Evolutionary conservation across 2,797 vertebrate genomes (phyloP), one percentile per base, ranked within the genome.

Genomic region (Molossus molossus): DNA sequence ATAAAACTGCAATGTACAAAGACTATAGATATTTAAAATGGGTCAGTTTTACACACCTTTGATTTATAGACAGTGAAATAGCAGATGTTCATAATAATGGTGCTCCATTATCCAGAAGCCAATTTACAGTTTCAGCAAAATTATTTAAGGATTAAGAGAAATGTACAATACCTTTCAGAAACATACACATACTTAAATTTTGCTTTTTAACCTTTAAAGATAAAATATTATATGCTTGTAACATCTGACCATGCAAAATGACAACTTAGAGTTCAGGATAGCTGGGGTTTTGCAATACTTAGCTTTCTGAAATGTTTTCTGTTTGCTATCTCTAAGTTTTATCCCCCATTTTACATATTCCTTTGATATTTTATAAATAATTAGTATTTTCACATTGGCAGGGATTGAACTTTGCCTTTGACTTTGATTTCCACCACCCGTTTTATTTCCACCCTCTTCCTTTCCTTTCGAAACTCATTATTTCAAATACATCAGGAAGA

Each of bases 391-490:
- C 21, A 65, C 15, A 65, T 70, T 65, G 50, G 3, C 13, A 87
- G 64, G 45, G 72, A 93, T 95, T 73, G 95, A 94, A 29, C 58
- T 62, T 57, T 69, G 33, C 33, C 45, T 87, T 76, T 93, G 73
- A 14, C 79, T 90, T 86, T 94, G 25, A 55, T 45, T 89, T 75
- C 57, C 14, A 45, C 7, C 4, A 75, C 55, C 3, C 7, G 29
- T 62, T 79, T 94, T 72, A 94, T 94, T 92, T 90, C 33, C 80
- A 58, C 5, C 9, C 69, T 94, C 7, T 17, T 64, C 12, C 79
- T 93, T 91, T 85, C n/a, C 48, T 92, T 82, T 93, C 45, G 70
- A 65, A 94, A 93, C 83, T 94, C 45, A 48, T 90, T 80, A 77
- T 90, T 94, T 95, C 91, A 87, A 92, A 77, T 60, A 55, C 33